These are phyloP conservation scores for Falco cherrug DNA, from an alignment of 2,797 vertebrate species.

Conservation along the genomic window DNA sequence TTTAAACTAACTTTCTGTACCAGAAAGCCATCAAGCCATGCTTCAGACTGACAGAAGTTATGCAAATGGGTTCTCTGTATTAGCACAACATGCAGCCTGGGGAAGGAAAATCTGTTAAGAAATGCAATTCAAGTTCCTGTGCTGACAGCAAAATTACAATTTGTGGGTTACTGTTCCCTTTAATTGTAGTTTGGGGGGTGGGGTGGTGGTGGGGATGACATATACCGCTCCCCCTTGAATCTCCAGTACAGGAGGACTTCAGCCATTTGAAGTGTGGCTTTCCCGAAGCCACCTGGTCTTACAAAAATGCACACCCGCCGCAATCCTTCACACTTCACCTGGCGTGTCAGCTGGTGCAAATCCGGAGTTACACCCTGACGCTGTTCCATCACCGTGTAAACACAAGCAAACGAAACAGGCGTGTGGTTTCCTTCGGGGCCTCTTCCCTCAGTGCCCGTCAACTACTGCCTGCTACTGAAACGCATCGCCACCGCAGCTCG, in stretches of 20 bases:
- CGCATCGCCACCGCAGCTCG: fast-evolving
- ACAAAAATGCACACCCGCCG: too few species aligned
- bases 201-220: too few species aligned
- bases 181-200: neutral
- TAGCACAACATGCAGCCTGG: neutral
- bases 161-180: neutral
- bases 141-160: neutral
- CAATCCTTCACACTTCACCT: neutral
- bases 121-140: neutral
- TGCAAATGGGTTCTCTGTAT: neutral
- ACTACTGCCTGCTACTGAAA: neutral
- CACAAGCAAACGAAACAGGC: too few species aligned
- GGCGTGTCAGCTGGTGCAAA: fast-evolving
- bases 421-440: neutral
- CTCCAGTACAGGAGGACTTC: neutral
- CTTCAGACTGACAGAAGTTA: neutral
- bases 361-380: neutral
- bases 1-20: neutral
- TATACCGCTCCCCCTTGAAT: too few species aligned
- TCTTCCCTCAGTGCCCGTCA: neutral
- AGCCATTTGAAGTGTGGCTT: neutral
- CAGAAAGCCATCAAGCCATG: neutral
- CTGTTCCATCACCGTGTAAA: neutral
- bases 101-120: neutral
- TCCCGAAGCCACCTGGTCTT: neutral